Conservation (phyloP, 2,888 invertebrate genomes). For the Callimorpha dominula region DNA sequence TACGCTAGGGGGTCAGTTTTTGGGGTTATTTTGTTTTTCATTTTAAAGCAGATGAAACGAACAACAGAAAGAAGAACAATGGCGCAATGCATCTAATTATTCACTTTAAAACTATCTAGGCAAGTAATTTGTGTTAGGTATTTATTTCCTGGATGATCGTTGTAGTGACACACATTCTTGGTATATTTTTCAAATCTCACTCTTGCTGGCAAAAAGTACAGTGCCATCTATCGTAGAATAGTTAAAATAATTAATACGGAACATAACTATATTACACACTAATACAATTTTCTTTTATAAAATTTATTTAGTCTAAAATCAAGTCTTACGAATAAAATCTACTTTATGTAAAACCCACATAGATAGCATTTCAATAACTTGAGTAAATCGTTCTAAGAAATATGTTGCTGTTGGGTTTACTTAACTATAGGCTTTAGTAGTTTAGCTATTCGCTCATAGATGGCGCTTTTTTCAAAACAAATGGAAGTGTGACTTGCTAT, state of each 20-base stretch:
- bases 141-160: neutral
- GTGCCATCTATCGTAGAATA: conserved; percentile 63
- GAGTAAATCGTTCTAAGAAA: neutral
- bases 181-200: conserved; percentile 24
- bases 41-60: no score
- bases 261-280: no score
- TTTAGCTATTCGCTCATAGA: conserved; percentile 60
- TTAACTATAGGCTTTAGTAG: conserved; percentile 21
- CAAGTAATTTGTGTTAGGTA: neutral
- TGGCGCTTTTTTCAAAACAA: conserved; percentile 55
- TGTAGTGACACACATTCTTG: neutral
- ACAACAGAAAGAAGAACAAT: no score
- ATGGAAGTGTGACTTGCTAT: neutral
- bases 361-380: neutral
- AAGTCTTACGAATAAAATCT: no score
- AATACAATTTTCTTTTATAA: neutral
- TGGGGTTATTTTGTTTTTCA: no score
- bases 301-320: no score
- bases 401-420: neutral
- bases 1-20: neutral
- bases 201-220: neutral
- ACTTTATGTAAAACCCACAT: no score
- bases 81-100: no score
- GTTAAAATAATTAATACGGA: conserved; percentile 10
- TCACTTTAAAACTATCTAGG: neutral